Evolutionary conservation across 1,140 invertebrate species (phyloP).

Genomic region (Drosophila varians): DNA sequence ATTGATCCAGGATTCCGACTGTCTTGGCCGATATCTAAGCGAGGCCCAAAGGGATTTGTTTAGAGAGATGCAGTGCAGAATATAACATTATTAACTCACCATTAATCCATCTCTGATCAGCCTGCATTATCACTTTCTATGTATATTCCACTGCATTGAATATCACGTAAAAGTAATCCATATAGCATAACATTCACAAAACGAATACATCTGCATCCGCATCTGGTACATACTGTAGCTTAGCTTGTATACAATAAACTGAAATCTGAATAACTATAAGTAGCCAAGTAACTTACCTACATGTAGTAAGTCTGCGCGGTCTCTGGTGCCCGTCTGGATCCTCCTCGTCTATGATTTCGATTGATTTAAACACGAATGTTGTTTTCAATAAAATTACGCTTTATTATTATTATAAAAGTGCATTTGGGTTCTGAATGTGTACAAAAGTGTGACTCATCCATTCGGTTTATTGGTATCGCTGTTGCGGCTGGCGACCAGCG

Average conservation of each 20-base stretch:
- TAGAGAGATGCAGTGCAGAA: too few species aligned
- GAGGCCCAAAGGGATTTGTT: not conserved
- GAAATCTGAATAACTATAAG: constrained; percentile 53
- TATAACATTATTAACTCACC: too few species aligned
- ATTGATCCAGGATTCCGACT: not conserved
- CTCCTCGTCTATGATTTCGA: not conserved
- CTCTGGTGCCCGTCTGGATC: constrained; percentile 1
- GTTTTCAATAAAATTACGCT: constrained; percentile 74
- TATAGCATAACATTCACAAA: constrained; percentile 11
- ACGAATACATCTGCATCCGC: constrained; percentile 32
- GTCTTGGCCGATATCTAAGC: not conserved
- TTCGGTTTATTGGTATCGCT: constrained; percentile 47
- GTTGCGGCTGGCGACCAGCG: constrained; percentile 45
- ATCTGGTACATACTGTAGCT: constrained; percentile 56
- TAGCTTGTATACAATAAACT: constrained; percentile 59
- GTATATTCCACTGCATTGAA: constrained; percentile 20
- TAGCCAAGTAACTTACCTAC: constrained; percentile 30
- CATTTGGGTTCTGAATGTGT: constrained; percentile 27
- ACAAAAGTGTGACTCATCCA: not conserved
- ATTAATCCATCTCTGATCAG: not conserved
- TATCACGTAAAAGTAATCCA: not conserved
- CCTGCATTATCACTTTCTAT: constrained; percentile 13
- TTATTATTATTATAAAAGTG: constrained; percentile 41
- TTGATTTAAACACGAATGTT: constrained; percentile 23
- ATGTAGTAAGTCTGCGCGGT: not conserved